These are phyloP conservation scores for Poliocrania exsul DNA, from an alignment of 2,797 vertebrate genomes.

Conservation along the genomic window DNA sequence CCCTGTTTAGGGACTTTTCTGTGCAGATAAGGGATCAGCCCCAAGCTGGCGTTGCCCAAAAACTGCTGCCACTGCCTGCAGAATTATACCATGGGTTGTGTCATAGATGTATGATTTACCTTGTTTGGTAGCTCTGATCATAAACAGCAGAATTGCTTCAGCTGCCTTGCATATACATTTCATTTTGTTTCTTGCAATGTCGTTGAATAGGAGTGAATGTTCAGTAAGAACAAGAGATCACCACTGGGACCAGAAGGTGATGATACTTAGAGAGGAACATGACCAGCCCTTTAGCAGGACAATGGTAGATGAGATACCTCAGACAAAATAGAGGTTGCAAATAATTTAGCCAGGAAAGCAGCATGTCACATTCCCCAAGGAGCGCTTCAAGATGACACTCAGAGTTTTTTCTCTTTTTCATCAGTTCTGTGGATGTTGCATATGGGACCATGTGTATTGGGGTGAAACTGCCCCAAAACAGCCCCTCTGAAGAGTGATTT, in stretches of 20 bases:
- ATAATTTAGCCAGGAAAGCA: background rate
- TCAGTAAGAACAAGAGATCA: background rate
- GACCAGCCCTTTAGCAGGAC: background rate
- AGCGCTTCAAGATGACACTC: accelerated
- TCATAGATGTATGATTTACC: background rate
- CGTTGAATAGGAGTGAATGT: background rate
- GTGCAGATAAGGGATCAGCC: accelerated
- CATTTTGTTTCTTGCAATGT: background rate
- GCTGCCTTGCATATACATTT: background rate
- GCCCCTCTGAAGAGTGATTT: background rate
- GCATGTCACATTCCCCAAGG: accelerated
- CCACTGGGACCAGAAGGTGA: background rate
- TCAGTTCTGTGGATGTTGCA: background rate
- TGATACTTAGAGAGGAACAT: background rate
- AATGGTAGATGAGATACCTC: background rate
- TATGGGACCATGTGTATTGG: accelerated
- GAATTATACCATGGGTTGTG: background rate
- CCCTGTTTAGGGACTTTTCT: background rate
- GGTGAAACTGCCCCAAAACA: background rate
- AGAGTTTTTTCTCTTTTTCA: background rate
- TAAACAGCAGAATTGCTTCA: background rate
- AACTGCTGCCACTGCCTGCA: background rate
- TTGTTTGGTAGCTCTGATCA: accelerated
- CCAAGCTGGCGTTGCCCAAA: background rate
- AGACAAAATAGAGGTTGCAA: background rate